Evolutionary conservation across 2,797 vertebrate species (phyloP).

Genomic region (Pangasius sanitwongsei): DNA sequence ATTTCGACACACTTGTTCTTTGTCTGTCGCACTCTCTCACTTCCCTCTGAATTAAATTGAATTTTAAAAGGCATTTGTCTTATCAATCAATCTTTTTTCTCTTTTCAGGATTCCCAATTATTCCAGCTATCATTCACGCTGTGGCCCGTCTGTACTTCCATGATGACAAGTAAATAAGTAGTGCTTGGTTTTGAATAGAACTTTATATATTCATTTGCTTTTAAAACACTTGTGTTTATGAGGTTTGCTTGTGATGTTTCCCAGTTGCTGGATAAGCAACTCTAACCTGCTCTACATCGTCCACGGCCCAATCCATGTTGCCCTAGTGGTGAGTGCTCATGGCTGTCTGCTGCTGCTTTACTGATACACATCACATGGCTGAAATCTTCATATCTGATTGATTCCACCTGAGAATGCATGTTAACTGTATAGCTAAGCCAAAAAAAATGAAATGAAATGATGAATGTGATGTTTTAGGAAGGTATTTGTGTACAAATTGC

Average conservation of each 20-base stretch:
- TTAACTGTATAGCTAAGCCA: background rate
- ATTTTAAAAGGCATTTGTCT: background rate
- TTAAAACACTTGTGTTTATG: background rate
- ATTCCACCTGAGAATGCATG: background rate
- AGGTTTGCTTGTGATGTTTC: conserved; percentile 18
- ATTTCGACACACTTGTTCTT: background rate
- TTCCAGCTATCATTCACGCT: conserved; percentile 69
- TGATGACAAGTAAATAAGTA: background rate
- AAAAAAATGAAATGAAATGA: background rate
- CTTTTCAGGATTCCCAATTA: conserved; percentile 74
- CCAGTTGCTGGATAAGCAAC: conserved; percentile 77
- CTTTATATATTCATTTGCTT: background rate
- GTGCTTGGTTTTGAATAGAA: background rate
- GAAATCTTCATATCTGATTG: background rate
- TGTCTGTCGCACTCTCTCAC: background rate
- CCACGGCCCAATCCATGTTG: conserved; percentile 77
- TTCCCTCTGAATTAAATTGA: background rate
- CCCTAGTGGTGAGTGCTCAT: conserved; percentile 72
- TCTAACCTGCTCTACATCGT: conserved; percentile 74
- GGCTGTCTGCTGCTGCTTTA: background rate
- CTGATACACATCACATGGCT: background rate
- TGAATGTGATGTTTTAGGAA: background rate
- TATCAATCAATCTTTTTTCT: background rate
- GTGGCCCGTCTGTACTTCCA: conserved; percentile 5
- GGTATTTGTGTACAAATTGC: background rate